Conservation (phyloP, 2,113 vertebrate species). For the Pitta sordida region DNA sequence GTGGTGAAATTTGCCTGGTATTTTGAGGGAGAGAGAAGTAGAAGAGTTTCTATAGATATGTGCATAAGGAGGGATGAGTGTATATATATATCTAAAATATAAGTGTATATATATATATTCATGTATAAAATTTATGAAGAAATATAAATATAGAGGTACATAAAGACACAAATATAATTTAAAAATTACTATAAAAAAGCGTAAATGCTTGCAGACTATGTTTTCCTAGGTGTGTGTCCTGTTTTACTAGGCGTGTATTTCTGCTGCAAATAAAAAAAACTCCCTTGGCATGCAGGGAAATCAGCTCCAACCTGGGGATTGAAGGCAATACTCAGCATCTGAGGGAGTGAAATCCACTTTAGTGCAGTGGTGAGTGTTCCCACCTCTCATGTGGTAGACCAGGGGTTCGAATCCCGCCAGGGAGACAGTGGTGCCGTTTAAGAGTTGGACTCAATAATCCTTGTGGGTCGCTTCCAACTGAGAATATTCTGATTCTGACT, state of each 20-base stretch:
- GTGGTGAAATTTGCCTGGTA: neutral
- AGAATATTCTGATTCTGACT: too few species aligned
- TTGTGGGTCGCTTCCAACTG: too few species aligned
- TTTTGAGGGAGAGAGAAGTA: neutral
- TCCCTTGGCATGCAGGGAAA: neutral
- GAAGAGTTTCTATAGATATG: neutral
- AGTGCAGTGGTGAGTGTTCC: too few species aligned
- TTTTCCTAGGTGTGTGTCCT: too few species aligned
- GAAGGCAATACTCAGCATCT: neutral
- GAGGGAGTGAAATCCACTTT: too few species aligned
- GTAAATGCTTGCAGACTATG: neutral
- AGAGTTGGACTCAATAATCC: too few species aligned
- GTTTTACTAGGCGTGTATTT: neutral
- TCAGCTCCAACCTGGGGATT: neutral
- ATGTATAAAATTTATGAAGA: neutral
- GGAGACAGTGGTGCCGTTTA: too few species aligned
- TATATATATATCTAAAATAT: neutral
- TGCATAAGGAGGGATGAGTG: accelerated
- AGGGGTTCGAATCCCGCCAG: too few species aligned
- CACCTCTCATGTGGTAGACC: too few species aligned
- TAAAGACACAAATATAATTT: neutral
- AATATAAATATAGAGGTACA: neutral
- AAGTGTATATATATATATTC: neutral
- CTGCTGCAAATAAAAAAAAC: neutral
- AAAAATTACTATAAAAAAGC: neutral